phyloP scores from a whole-genome alignment of 2,797 vertebrate genomes.

The Rhynchotus rufescens region DNA sequence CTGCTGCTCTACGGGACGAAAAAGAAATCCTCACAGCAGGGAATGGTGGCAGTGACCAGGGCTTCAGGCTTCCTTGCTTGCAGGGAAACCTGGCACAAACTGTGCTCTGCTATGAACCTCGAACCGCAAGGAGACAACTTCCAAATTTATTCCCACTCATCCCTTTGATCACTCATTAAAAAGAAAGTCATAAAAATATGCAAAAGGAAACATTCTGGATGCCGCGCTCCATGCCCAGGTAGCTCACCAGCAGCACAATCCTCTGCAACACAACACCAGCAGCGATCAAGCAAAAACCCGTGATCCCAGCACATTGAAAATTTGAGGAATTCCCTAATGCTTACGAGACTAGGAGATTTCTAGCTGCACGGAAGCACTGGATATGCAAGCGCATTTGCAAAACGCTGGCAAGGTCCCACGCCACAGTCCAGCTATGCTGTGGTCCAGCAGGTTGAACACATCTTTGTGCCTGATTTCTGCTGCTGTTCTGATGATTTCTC shows the following conservation, averaged over 20 bases:
- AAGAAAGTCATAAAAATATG: background rate
- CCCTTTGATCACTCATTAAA: background rate
- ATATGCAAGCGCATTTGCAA: accelerated
- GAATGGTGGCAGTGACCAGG: background rate
- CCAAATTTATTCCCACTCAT: background rate
- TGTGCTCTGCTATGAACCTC: background rate
- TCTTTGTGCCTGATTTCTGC: background rate
- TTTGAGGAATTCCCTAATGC: background rate
- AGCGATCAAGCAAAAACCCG: background rate
- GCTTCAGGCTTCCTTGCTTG: background rate
- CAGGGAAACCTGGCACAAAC: background rate
- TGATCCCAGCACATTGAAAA: background rate
- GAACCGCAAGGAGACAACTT: background rate
- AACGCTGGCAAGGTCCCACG: accelerated
- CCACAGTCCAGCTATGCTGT: background rate
- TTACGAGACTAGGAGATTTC: background rate
- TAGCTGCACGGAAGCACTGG: background rate
- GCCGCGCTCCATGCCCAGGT: background rate
- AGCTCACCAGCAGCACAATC: background rate
- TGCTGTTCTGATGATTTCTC: background rate
- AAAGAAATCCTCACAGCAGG: background rate
- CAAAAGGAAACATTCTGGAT: background rate
- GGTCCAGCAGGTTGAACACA: background rate
- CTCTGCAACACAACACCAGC: background rate
- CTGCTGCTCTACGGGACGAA: slow-evolving; percentile 8